Base-by-base conservation (phyloP, 53 echinoderm and acorn worm species). In the Holothuria scabra region DNA sequence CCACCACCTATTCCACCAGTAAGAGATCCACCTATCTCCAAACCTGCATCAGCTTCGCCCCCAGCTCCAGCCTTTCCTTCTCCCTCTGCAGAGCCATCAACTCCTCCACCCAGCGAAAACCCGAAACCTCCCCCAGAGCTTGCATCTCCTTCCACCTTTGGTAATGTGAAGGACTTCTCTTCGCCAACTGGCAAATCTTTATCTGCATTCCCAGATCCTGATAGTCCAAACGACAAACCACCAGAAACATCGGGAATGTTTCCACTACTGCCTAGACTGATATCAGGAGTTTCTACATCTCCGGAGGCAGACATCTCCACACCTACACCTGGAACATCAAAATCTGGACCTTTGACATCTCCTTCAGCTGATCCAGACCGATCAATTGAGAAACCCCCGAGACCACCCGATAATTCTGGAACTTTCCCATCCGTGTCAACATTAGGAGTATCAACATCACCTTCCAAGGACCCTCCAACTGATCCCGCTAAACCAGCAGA, bases 1-100 rank as follows among this genome's bases (percentile, higher is more conserved):
- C 82, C 80, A 60, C 62, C 56, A 5, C 76, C 84, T 20, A 84
- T 21, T 65, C 83, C 83, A 63, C 83, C 88, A 38, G 63, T 37
- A 37, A 82, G 82, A 8, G 28, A 41, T 38, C 64, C 82, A 33
- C 65, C 82, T 56, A 78, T 78, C 13, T 78, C 78, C 28, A 78
- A 20, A 25, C 82, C 82, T 37, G 60, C 82, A 60, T 35, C 82
- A 28, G 65, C 65, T 64, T 31, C 65, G 23, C 65, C 80, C 14
- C 44, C 86, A 0, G 65, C 65, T 28, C 0, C 26, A 1, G 65
- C 20, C 20, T 31, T 31, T 81, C 46, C 82, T 41, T 33, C 64
- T 38, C 82, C 82, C 20, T 59, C 82, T 30, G 62, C 65, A n/a
- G 63, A 32, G 35, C 58, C 33, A 80, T 29, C 80, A 13, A 57